Evolutionary conservation across 2,797 vertebrate species (phyloP).

Genomic region (Argyrosomus regius): DNA sequence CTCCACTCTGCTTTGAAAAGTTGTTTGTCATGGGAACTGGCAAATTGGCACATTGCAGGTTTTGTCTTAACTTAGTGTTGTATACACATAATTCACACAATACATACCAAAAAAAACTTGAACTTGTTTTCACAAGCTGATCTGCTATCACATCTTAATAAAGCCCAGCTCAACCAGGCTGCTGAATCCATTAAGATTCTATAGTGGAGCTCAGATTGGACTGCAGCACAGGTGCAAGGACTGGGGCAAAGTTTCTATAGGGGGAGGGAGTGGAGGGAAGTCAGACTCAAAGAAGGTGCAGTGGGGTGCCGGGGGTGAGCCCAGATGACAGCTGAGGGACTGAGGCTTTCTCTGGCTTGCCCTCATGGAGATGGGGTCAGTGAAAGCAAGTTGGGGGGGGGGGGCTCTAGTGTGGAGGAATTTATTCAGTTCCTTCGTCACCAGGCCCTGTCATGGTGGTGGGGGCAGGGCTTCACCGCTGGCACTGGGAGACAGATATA

Average conservation of each 20-base stretch:
- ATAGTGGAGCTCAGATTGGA: conserved; percentile 66
- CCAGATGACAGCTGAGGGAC: conserved; percentile 84
- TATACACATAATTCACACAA: neutral
- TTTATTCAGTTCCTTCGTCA: conserved; percentile 75
- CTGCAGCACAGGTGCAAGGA: conserved; percentile 80
- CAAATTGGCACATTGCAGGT: neutral
- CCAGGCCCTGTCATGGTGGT: conserved; percentile 60
- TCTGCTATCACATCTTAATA: conserved; percentile 54
- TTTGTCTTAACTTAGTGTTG: too few relatives aligned
- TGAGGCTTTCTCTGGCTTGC: conserved; percentile 77
- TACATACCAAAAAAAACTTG: neutral
- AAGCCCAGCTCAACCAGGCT: conserved; percentile 36
- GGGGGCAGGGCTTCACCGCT: conserved; percentile 64
- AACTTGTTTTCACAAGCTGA: conserved; percentile 7
- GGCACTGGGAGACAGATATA: conserved; percentile 81
- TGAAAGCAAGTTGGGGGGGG: conserved; percentile 63
- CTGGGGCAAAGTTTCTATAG: conserved; percentile 61
- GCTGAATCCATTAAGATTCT: conserved; percentile 71
- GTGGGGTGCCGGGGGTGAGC: conserved; percentile 72
- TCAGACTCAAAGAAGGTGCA: conserved; percentile 71
- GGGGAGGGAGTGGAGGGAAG: conserved; percentile 61
- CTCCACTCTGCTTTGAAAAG: neutral
- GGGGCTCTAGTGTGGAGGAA: conserved; percentile 56
- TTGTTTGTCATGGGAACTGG: neutral
- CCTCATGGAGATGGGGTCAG: conserved; percentile 74